Conservation (phyloP, 2,113 vertebrate genomes). For the western clawed frog (Xenopus tropicalis) region DNA sequence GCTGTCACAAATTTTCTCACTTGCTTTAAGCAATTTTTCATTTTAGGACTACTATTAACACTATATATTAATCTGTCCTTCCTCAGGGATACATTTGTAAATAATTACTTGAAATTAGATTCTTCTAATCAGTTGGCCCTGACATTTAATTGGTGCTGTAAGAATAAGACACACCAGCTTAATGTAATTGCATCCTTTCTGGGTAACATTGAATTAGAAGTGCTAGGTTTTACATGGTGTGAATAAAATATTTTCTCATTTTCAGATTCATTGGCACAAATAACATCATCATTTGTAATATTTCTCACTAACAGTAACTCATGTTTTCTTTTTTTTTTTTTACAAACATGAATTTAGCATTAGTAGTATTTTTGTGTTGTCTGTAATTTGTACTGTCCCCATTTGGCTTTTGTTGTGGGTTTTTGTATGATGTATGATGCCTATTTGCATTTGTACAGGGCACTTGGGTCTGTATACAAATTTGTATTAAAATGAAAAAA, state of each 20-base stretch:
- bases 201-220: neutral
- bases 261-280: neutral
- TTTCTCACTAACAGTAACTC: neutral
- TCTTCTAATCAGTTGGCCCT: constrained; percentile 4
- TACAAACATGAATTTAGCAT: neutral
- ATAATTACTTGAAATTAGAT: constrained; percentile 35
- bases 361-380: too few relatives aligned
- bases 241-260: neutral
- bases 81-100: constrained; percentile 38
- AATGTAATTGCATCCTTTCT: neutral
- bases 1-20: neutral
- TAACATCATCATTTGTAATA: neutral
- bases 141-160: neutral
- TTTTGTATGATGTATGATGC: neutral
- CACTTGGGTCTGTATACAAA: neutral
- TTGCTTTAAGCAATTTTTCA: constrained; percentile 1
- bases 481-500: neutral
- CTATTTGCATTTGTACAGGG: neutral
- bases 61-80: constrained; percentile 13
- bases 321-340: neutral
- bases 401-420: neutral
- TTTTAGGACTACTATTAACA: constrained; percentile 14
- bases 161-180: constrained; percentile 8
- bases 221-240: neutral
- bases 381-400: too few relatives aligned